Evolutionary conservation across 1,140 invertebrate species (phyloP).

Genomic region (Neotoxoptera formosana): DNA sequence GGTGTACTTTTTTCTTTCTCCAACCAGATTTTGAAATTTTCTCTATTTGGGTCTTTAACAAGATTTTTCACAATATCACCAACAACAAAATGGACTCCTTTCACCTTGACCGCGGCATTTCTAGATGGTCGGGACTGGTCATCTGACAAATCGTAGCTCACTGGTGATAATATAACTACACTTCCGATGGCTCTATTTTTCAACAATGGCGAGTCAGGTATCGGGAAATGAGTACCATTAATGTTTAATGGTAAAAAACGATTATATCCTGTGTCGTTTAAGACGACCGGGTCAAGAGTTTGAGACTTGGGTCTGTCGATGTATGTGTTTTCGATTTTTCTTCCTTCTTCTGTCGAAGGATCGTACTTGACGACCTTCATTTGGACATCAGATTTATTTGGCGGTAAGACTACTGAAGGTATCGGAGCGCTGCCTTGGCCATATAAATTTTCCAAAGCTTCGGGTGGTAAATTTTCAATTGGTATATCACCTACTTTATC

Average conservation of each 20-base stretch:
- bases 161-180: conserved; percentile 82
- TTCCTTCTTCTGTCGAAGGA: conserved; percentile 75
- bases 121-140: conserved; percentile 61
- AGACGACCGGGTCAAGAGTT: conserved; percentile 74
- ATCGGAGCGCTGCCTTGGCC: conserved; percentile 67
- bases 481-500: conserved; percentile 88
- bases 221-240: conserved; percentile 81
- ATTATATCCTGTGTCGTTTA: conserved; percentile 79
- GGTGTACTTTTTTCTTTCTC: conserved; percentile 76
- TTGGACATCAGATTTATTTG: conserved; percentile 67
- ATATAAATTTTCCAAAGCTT: conserved; percentile 84
- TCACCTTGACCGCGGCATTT: conserved; percentile 62
- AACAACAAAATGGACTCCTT: conserved; percentile 67
- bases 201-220: conserved; percentile 77
- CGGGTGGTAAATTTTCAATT: conserved; percentile 82
- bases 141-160: conserved; percentile 71
- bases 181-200: conserved; percentile 78
- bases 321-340: conserved; percentile 75
- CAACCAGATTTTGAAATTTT: conserved; percentile 82
- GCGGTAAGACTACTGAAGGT: conserved; percentile 60
- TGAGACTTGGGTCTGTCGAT: conserved; percentile 72
- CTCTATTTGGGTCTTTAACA: conserved; percentile 75
- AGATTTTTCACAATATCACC: conserved; percentile 78
- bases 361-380: conserved; percentile 86
- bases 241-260: conserved; percentile 83